Base-by-base conservation (phyloP, 2,797 vertebrate genomes). In the Podargus strigoides region DNA sequence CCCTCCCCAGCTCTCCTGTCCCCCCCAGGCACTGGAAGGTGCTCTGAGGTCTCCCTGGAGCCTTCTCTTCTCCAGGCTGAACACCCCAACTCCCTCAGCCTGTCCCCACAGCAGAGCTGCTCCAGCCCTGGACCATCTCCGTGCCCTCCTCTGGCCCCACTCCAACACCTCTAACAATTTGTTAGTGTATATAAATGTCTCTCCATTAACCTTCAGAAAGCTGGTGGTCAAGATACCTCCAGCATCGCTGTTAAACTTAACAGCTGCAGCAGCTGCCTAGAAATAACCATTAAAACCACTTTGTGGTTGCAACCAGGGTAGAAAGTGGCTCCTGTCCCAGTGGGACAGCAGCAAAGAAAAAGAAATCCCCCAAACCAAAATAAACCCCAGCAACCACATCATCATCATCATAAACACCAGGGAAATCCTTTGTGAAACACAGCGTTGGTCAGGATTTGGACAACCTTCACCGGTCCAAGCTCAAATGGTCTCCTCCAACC, bases 331-430 rank as follows among this genome's bases (percentile, higher is more conserved):
- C 60, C 26, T n/a, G 41, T 21, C 23, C 26, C n/a, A 46, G 9
- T 3, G 27, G 30, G 22, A 46, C 22, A 52, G 18, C 32, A 46
- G 21, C 24, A 27, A 36, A 12, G 37, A 30, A 47, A 10, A 30
- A 12, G 6, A 6, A 23, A 42, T 3, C 4, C 18, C 24, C 24
- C 1, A 36, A 63, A 34, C 6, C 21, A 16, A 69, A 28, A 30
- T 32, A 27, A 69, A 63, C 19, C 4, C 12, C 4, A 21, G 1
- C 41, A 32, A 41, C 21, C 30, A 10, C 56, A 42, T 3, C 2
- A 55, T n/a, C 41, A 19, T 32, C 5, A 0, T 12, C 8, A 4
- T 0, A 1, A 17, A 10, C 4, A 30, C 9, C 6, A 1, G 23
- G 17, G 34, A 66, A 77, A 72, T 3, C 27, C 28, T 26, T 20